These are phyloP conservation scores for Onchidella celtica DNA, from an alignment of 2,888 invertebrate genomes.

Conservation along the genomic window DNA sequence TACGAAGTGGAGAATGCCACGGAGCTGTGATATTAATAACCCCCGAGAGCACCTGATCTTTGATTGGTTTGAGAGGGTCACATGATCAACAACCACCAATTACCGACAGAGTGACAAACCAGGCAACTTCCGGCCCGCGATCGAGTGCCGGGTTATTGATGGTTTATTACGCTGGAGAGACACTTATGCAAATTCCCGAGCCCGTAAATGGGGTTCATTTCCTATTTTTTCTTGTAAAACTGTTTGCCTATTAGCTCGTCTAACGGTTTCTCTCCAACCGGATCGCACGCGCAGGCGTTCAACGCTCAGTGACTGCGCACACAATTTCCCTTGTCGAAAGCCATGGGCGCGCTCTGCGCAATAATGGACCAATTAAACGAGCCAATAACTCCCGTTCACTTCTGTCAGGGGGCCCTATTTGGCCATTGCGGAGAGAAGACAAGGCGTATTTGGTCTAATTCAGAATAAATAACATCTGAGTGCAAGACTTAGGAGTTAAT, in stretches of 20 bases:
- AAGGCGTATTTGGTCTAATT: constrained; percentile 34
- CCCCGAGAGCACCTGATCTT: background rate
- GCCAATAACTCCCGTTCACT: constrained; percentile 43
- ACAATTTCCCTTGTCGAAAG: constrained; percentile 48
- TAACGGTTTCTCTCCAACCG: constrained; percentile 39
- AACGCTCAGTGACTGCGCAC: constrained; percentile 41
- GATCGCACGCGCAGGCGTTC: constrained; percentile 32
- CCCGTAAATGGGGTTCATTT: constrained; percentile 52
- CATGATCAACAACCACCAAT: constrained; percentile 44
- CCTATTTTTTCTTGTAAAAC: constrained; percentile 49
- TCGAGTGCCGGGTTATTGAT: constrained; percentile 51
- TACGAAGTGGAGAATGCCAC: background rate
- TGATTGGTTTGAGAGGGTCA: constrained; percentile 35
- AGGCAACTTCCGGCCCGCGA: constrained; percentile 46
- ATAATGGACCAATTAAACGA: constrained; percentile 51
- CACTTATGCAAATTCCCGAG: constrained; percentile 51
- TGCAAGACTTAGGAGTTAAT: constrained; percentile 26
- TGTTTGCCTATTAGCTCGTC: constrained; percentile 50
- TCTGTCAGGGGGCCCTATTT: constrained; percentile 33
- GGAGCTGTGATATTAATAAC: background rate
- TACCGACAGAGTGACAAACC: constrained; percentile 46
- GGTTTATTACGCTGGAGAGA: constrained; percentile 52
- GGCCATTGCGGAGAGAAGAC: constrained; percentile 35
- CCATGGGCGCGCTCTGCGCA: constrained; percentile 36
- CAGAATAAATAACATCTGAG: constrained; percentile 28